Percentiles rank a stretch among this genome's conserved stretches.
These are phyloP conservation scores for Galeruca laticollis DNA, from an alignment of 2,888 invertebrate genomes.

Conservation along the genomic window DNA sequence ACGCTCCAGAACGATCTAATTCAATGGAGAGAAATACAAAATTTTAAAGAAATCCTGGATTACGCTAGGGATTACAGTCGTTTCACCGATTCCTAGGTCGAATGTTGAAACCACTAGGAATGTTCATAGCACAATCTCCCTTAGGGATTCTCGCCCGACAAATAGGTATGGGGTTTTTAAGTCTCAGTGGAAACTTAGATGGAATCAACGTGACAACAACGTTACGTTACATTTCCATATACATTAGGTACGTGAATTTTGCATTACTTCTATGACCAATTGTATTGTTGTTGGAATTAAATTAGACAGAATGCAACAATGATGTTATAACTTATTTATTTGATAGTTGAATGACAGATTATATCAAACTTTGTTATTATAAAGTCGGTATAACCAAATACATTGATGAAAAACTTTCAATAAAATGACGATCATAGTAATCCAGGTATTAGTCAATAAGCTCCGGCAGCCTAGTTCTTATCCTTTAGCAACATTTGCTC, in stretches of 20 bases:
- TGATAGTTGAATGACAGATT: not conserved
- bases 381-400: no score
- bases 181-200: not conserved
- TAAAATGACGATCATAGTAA: no score
- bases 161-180: not conserved
- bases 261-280: not conserved
- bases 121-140: conserved; percentile 15
- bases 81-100: conserved; percentile 29
- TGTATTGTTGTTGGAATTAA: not conserved
- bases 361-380: no score
- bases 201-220: not conserved
- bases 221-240: not conserved
- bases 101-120: conserved; percentile 28
- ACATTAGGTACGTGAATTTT: not conserved
- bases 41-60: conserved; percentile 29
- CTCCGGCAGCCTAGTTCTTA: no score
- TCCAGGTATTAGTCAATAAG: no score
- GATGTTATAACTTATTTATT: not conserved
- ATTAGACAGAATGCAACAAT: no score
- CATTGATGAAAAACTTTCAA: no score
- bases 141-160: not conserved
- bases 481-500: no score
- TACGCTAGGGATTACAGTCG: conserved; percentile 26
- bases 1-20: conserved; percentile 7
- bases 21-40: conserved; percentile 25